These are phyloP conservation scores for Chromis chromis DNA, from an alignment of 2,797 vertebrate species.

Conservation along the genomic window DNA sequence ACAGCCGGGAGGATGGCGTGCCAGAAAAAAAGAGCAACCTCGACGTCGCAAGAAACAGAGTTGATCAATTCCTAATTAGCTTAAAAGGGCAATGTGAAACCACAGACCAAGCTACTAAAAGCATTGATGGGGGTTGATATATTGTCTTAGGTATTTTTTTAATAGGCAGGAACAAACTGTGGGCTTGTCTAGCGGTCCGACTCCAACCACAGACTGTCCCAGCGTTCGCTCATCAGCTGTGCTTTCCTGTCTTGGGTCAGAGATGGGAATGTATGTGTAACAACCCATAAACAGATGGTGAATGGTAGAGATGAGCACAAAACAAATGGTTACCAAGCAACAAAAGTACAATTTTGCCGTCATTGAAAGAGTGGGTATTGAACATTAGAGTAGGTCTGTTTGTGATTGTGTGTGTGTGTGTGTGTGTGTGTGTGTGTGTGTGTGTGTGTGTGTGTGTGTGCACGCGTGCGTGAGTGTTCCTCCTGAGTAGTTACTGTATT, in stretches of 20 bases:
- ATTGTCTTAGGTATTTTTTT: slow-evolving; percentile 52
- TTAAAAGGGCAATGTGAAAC: slow-evolving; percentile 76
- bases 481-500: slow-evolving; percentile 34
- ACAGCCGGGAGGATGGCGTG: slow-evolving; percentile 4
- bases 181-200: slow-evolving; percentile 52
- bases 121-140: slow-evolving; percentile 49
- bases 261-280: slow-evolving; percentile 51
- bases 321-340: slow-evolving; percentile 80
- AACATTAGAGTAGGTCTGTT: slow-evolving; percentile 52
- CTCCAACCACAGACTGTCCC: slow-evolving; percentile 48
- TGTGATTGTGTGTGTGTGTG: slow-evolving; percentile 41
- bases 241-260: slow-evolving; percentile 33
- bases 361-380: slow-evolving; percentile 49
- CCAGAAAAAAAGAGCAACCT: slow-evolving; percentile 57
- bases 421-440: slow-evolving; percentile 26
- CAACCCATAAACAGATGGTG: slow-evolving; percentile 67
- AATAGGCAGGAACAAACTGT: slow-evolving; percentile 49
- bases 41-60: slow-evolving; percentile 54
- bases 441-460: slow-evolving; percentile 25
- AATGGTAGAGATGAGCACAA: slow-evolving; percentile 58
- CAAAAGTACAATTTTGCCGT: slow-evolving; percentile 71
- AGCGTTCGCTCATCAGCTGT: slow-evolving; percentile 45
- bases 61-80: slow-evolving; percentile 80
- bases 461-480: slow-evolving; percentile 21
- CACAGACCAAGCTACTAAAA: slow-evolving; percentile 68